A percentile compares a stretch with the other conserved stretches of the same genome.
Evolutionary conservation across 1,140 invertebrate species (phyloP).

Genomic region (Marisa cornuarietis): DNA sequence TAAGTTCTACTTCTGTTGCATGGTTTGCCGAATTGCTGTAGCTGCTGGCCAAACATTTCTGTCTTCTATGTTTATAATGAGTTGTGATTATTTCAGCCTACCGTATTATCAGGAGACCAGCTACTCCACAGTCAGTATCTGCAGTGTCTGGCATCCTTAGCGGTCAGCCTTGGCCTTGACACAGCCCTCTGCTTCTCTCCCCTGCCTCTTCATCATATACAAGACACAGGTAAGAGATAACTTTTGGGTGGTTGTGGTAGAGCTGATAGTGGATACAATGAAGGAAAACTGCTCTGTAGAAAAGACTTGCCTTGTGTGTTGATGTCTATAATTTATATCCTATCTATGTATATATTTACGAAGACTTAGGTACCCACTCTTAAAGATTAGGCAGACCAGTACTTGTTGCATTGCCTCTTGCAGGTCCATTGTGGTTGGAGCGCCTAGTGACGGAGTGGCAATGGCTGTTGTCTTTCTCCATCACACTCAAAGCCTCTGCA

Average conservation of each 20-base stretch:
- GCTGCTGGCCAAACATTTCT: neutral
- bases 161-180: slow-evolving; percentile 71
- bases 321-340: no score
- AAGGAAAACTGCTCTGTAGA: no score
- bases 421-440: slow-evolving; percentile 25
- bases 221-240: slow-evolving; percentile 14
- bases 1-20: neutral
- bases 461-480: slow-evolving; percentile 72
- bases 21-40: neutral
- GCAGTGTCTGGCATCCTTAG: slow-evolving; percentile 71
- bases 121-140: slow-evolving; percentile 73
- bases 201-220: slow-evolving; percentile 58
- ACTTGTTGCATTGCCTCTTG: neutral
- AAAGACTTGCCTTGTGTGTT: no score
- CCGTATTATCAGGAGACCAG: slow-evolving; percentile 72
- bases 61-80: neutral
- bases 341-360: no score
- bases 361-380: neutral
- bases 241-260: neutral
- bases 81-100: slow-evolving; percentile 45
- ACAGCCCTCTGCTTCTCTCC: slow-evolving; percentile 69
- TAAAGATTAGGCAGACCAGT: neutral
- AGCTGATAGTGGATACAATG: no score
- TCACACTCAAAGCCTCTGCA: slow-evolving; percentile 70
- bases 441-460: slow-evolving; percentile 69